Base-by-base conservation (phyloP, 2,888 invertebrate species). In the Chorisops tibialis region DNA sequence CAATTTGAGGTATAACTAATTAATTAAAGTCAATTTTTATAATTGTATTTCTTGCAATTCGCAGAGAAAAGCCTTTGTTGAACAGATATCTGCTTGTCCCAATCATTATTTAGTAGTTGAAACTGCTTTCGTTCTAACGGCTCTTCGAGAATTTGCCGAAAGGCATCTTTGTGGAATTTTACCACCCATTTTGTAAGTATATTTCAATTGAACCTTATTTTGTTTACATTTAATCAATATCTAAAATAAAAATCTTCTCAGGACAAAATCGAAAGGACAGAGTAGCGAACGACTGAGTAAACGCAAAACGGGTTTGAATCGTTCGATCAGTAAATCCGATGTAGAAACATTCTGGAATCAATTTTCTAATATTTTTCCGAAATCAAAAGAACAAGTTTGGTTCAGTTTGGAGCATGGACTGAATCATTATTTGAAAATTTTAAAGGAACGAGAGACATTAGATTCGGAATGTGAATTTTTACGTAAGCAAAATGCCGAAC, bases 371-470 rank as follows among this genome's bases (percentile, higher is more conserved):
- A 74, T 85, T 6, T 86, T 88, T 68, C 79, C 86, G 0, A 67
- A 78, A 0, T 82, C 86, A 47, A 86, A 85, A 66, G 83, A 86
- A 67, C 82, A 83, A 62, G 76, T 91, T 41, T 92, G 91, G 91
- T 86, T 72, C 43, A 71, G 71, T 0, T 67, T 78, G 18, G 74
- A 76, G 49, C 75, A 78, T 63, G 78, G 78, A 0, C 68, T 78
- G 9, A 74, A 75, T 59, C 76, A 77, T 65, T 78, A 76, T 61
- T 68, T 75, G 37, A 71, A 74, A 52, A 72, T 75, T n/a, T 67
- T 78, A 4, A 74, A 75, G 61, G 87, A 87, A 71, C 81, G 91
- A 0, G 85, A 86, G 67, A 80, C 81, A 59, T 77, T 89, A 11
- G 84, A 87, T 68, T 79, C 80, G 0, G 87, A 91, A 70, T 87